A percentile compares a stretch with the other conserved stretches of the same genome.
phyloP scores from a whole-genome alignment of 2,888 invertebrate genomes.

The Marronus borbonicus region DNA sequence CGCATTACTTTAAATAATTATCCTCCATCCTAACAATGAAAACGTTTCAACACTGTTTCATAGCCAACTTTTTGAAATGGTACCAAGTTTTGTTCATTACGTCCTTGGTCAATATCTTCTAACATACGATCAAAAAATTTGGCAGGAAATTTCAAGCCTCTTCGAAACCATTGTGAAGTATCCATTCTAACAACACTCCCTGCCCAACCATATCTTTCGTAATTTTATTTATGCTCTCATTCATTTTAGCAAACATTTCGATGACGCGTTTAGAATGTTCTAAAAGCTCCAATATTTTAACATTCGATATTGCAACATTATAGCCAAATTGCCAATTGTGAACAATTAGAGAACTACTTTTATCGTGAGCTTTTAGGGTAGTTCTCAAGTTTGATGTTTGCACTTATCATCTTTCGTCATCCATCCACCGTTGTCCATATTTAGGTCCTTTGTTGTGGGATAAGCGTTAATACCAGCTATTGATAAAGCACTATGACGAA shows the following conservation, averaged over 20 bases:
- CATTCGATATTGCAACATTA: conserved; percentile 25
- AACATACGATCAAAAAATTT: conserved; percentile 75
- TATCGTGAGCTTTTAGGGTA: neutral
- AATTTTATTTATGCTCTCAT: conserved; percentile 77
- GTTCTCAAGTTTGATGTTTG: conserved; percentile 17
- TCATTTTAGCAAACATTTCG: conserved; percentile 82
- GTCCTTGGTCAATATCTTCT: conserved; percentile 62
- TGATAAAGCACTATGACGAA: neutral
- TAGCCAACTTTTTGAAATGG: conserved; percentile 79
- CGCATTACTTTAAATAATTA: conserved; percentile 77
- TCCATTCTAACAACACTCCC: conserved; percentile 65
- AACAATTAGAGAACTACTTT: neutral
- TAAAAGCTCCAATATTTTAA: conserved; percentile 41
- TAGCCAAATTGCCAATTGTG: conserved; percentile 44
- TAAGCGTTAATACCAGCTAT: neutral
- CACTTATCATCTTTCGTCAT: conserved; percentile 24
- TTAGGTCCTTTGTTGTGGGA: neutral
- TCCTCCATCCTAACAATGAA: conserved; percentile 85
- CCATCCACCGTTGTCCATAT: conserved; percentile 9
- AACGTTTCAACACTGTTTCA: conserved; percentile 79
- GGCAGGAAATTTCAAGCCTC: conserved; percentile 77
- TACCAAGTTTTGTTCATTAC: conserved; percentile 73
- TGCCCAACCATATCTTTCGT: conserved; percentile 83
- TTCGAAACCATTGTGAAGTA: conserved; percentile 61
- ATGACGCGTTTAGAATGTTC: conserved; percentile 47